Conservation (phyloP, 1,140 invertebrate species). For the Choristoneura fumiferana region DNA sequence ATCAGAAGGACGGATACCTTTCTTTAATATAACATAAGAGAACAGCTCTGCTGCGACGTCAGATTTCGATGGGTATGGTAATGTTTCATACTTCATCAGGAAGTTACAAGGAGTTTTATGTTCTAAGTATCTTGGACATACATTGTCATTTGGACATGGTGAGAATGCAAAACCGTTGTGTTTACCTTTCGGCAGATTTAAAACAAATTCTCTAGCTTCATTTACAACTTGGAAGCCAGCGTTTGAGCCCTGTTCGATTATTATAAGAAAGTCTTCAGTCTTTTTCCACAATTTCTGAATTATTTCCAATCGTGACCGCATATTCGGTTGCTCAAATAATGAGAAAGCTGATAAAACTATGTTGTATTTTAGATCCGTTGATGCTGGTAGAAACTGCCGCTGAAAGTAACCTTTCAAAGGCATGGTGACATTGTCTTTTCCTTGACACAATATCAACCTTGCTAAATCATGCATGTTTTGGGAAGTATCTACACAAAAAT, state of each 20-base stretch:
- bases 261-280: constrained; percentile 88
- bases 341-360: constrained; percentile 90
- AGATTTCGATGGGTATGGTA: constrained; percentile 73
- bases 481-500: constrained; percentile 90
- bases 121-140: constrained; percentile 84
- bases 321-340: constrained; percentile 87
- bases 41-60: constrained; percentile 79
- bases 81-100: constrained; percentile 80
- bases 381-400: constrained; percentile 88
- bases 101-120: constrained; percentile 89
- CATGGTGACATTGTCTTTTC: constrained; percentile 79
- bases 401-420: constrained; percentile 83
- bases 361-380: constrained; percentile 81
- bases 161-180: constrained; percentile 83
- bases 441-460: constrained; percentile 83
- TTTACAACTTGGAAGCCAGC: constrained; percentile 88
- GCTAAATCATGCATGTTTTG: constrained; percentile 89
- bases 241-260: constrained; percentile 91
- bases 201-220: constrained; percentile 87
- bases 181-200: constrained; percentile 70
- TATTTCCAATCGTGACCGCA: constrained; percentile 82
- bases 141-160: constrained; percentile 90
- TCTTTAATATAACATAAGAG: constrained; percentile 89
- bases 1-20: constrained; percentile 81
- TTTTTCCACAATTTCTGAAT: constrained; percentile 92